Evolutionary conservation across 2,888 invertebrate genomes (phyloP).

Genomic region (Colletes collaris): DNA sequence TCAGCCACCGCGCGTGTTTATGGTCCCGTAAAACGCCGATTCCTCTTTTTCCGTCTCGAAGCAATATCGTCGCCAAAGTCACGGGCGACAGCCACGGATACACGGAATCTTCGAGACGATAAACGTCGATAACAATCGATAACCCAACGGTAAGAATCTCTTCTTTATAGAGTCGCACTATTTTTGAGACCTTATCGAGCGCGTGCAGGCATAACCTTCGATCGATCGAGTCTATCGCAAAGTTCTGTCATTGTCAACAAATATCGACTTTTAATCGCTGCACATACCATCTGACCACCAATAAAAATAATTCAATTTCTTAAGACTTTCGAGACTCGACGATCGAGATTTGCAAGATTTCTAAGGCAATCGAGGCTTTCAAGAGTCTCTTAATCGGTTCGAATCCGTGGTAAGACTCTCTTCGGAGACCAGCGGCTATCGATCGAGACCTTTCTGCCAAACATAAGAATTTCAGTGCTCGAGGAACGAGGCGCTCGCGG

Average conservation of each 20-base stretch:
- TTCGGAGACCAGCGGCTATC: no score
- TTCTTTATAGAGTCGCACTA: conserved; percentile 13
- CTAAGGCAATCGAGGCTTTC: no score
- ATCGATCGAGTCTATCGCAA: conserved; percentile 31
- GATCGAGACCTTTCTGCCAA: no score
- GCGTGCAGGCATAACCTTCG: conserved; percentile 50
- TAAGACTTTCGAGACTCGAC: no score
- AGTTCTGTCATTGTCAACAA: conserved; percentile 1
- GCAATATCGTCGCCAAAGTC: not conserved
- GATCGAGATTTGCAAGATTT: no score
- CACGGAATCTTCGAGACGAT: conserved; percentile 18
- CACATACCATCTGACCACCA: no score
- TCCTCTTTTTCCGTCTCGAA: not conserved
- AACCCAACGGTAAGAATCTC: conserved; percentile 42
- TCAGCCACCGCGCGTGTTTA: not conserved
- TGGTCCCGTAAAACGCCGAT: not conserved
- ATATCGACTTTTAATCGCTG: no score
- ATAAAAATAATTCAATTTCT: no score
- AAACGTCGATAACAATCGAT: conserved; percentile 58
- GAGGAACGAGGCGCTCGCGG: not conserved
- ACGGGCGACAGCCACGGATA: conserved; percentile 16
- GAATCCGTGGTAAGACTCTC: no score
- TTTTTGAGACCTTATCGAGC: conserved; percentile 38
- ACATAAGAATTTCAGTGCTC: no score
- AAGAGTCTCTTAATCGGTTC: no score